phyloP scores from a whole-genome alignment of 2,113 vertebrate species.

The Osmerus eperlanus region DNA sequence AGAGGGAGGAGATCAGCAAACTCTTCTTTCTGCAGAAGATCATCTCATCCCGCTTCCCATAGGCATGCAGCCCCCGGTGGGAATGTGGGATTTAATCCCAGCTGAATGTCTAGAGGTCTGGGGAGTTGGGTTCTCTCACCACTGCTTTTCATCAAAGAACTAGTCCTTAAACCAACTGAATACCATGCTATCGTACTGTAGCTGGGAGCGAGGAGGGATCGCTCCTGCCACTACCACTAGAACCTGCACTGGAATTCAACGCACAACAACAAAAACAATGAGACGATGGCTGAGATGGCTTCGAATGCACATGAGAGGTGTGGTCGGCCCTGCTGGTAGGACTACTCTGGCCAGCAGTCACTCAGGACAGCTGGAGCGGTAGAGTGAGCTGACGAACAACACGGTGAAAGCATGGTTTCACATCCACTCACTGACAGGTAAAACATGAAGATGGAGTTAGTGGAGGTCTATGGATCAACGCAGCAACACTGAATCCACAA shows the following conservation, averaged over 20 bases:
- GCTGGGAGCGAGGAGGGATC: slow-evolving; percentile 32
- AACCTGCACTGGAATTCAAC: slow-evolving; percentile 26
- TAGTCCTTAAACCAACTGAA: slow-evolving; percentile 40
- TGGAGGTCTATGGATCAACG: slow-evolving; percentile 62
- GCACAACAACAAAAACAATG: slow-evolving; percentile 46
- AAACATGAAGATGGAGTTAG: slow-evolving; percentile 24
- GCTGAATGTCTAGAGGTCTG: slow-evolving; percentile 53
- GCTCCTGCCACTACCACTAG: slow-evolving; percentile 16
- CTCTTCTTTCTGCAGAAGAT: slow-evolving; percentile 70
- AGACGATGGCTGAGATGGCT: slow-evolving; percentile 34
- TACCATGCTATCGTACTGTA: slow-evolving; percentile 34
- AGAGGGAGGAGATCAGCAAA: slow-evolving; percentile 51
- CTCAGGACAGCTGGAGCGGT: slow-evolving; percentile 28
- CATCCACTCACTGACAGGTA: slow-evolving; percentile 51
- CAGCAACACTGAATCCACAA: slow-evolving; percentile 68
- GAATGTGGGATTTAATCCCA: slow-evolving; percentile 64
- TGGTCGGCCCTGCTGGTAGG: neutral
- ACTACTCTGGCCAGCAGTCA: neutral
- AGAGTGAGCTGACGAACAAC: slow-evolving; percentile 37
- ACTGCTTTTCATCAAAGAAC: slow-evolving; percentile 49
- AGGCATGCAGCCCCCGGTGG: slow-evolving; percentile 45
- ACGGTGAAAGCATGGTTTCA: slow-evolving; percentile 38
- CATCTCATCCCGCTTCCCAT: slow-evolving; percentile 61
- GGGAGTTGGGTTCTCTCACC: slow-evolving; percentile 45
- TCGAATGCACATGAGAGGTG: slow-evolving; percentile 22